Evolutionary conservation across 1,140 invertebrate genomes (phyloP), one percentile per base, ranked within the genome.

Genomic region (Centruroides sculpturatus): DNA sequence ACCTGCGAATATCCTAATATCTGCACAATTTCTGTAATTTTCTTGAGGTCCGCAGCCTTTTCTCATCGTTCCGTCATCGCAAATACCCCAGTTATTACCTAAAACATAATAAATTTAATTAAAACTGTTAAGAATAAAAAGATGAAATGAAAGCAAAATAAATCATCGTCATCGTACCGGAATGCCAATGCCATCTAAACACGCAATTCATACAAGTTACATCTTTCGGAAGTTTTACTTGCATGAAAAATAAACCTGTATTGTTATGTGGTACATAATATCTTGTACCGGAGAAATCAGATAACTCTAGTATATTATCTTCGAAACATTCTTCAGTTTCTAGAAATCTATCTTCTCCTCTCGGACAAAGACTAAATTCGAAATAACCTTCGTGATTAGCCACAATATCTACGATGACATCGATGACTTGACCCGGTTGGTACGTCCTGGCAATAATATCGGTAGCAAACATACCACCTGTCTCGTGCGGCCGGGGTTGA

Each of bases 371-470:
- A 61, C 83, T 82, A 68, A 92, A 79, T 69, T 89, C 85, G 69
- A 93, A 92, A 52, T 84, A 79, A 0, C 92, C 69, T 23, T 53
- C 55, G 50, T 70, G 69, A 47, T 71, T 70, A 52, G 69, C 67
- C 0, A 71, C 66, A 8, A 71, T n/a, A 4, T 71, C 62, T 10
- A 70, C 56, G 4, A 66, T 56, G 5, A 70, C 62, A 48, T 69
- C 67, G 46, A 74, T 76, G 68, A 86, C 82, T 79, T 90, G 85
- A 47, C 90, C 91, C 4, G 83, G 80, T 34, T 81, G 82, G 72
- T 92, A 94, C 63, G 83, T 84, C 36, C 84, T 76, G 1, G 82
- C 82, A 47, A 92, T 87, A 51, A 90, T 87, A 71, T 87, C 88
- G 10, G 84, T 88, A 67, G 80, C 94, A 68, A 83, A 79, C 67